Evolutionary conservation across 1,140 invertebrate species (phyloP).

Genomic region (Laupala kohalensis): DNA sequence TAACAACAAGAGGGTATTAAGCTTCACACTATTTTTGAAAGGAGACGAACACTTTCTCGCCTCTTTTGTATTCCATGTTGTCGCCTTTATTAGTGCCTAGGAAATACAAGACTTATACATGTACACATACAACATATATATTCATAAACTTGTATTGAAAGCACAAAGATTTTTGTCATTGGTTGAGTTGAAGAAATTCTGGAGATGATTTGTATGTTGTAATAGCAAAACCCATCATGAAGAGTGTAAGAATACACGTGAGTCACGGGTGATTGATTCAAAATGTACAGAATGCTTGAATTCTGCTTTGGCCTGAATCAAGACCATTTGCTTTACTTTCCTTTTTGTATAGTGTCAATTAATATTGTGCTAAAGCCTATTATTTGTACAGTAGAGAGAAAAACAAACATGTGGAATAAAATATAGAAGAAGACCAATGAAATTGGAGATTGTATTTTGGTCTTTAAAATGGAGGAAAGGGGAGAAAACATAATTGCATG

Average conservation of each 20-base stretch:
- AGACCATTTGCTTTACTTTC: background rate
- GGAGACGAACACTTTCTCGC: background rate
- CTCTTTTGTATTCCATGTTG: background rate
- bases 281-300: background rate
- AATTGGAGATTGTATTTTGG: background rate
- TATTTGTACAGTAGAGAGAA: background rate
- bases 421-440: background rate
- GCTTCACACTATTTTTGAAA: background rate
- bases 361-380: background rate
- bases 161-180: background rate
- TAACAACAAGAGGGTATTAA: background rate
- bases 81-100: slow-evolving; percentile 4
- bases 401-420: background rate
- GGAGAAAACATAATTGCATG: background rate
- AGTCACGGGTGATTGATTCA: background rate
- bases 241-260: background rate
- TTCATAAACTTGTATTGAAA: background rate
- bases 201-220: background rate
- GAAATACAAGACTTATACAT: background rate
- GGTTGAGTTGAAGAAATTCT: background rate
- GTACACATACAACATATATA: background rate
- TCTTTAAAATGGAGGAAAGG: background rate
- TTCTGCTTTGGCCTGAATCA: background rate
- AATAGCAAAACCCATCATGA: too few species aligned
- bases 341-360: background rate